Base-by-base conservation (phyloP, 2,113 vertebrate genomes). In the Aspidoscelis tigris region DNA sequence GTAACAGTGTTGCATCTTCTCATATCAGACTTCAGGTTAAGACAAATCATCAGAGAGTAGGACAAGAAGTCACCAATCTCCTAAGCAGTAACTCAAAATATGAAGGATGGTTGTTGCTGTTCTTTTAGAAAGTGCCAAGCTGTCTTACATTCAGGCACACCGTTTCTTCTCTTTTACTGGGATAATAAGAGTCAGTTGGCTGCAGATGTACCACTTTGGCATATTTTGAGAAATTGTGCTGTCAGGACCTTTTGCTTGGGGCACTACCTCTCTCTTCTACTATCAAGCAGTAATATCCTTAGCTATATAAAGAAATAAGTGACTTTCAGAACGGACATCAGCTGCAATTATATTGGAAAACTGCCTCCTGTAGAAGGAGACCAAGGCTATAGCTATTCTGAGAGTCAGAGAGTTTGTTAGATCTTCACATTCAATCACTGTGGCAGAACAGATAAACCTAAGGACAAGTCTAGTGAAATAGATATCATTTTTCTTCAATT, bases 141-240 rank as follows among this genome's bases (percentile, higher is more conserved):
- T 83, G 11, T 69, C 33, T 47, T 58, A 26, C 44, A 20, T 14
- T 12, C 68, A 33, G 69, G 58, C 58, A 24, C 22, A 84, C 20
- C 55, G 47, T 33, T 39, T 39, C 18, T 80, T 80, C 47, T 80
- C 26, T 55, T 7, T 44, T 83, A 20, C 20, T 75, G 81, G 66
- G 26, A 18, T 44, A 82, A 43, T 22, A 83, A 10, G 53, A 69
- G 16, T 77, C 66, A 65, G 77, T 77, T 22, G 21, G 50, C n/a
- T 58, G 0, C 72, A 83, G 55, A 55, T 58, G 16, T 71, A 33
- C 33, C 72, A 21, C 24, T 58, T 24, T 58, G 22, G 58, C 39
- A 44, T 61, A 78, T 44, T 83, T 61, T 84, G 50, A 70, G 22
- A 84, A 84, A 71, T 71, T 77, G 75, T 50, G 66, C 39, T 76